Conservation (phyloP, 2,888 invertebrate species). For the Nebria salina region DNA sequence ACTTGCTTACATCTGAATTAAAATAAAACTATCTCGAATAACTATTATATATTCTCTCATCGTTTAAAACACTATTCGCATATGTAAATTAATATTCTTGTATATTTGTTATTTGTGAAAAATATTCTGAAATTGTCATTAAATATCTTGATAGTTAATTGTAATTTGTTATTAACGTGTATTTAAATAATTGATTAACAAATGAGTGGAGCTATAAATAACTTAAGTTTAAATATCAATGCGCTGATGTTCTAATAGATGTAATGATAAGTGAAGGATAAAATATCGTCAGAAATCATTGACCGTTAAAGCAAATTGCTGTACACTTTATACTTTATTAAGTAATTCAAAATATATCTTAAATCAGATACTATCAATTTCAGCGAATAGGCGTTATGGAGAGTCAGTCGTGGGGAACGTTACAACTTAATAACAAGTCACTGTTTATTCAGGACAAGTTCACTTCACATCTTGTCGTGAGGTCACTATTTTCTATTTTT, state of each 20-base stretch:
- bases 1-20: background rate
- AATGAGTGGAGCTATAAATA: too few relatives aligned
- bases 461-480: conserved; percentile 27
- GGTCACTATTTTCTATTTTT: conserved; percentile 6
- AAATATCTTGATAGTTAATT: too few relatives aligned
- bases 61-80: background rate
- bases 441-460: conserved; percentile 18
- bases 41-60: background rate
- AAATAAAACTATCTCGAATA: background rate
- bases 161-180: too few relatives aligned
- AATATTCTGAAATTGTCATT: too few relatives aligned
- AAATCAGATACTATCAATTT: conserved; percentile 41
- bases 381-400: conserved; percentile 29
- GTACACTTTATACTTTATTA: conserved; percentile 33
- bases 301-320: conserved; percentile 18
- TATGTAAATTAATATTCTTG: background rate
- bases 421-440: conserved; percentile 23
- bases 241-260: background rate
- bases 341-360: conserved; percentile 34
- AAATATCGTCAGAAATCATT: conserved; percentile 5
- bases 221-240: background rate
- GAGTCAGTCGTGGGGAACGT: conserved; percentile 38
- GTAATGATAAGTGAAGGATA: background rate
- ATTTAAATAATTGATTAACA: too few relatives aligned
- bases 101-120: too few relatives aligned